Evolutionary conservation across 2,113 vertebrate genomes (phyloP).

Genomic region (Saguinus midas): DNA sequence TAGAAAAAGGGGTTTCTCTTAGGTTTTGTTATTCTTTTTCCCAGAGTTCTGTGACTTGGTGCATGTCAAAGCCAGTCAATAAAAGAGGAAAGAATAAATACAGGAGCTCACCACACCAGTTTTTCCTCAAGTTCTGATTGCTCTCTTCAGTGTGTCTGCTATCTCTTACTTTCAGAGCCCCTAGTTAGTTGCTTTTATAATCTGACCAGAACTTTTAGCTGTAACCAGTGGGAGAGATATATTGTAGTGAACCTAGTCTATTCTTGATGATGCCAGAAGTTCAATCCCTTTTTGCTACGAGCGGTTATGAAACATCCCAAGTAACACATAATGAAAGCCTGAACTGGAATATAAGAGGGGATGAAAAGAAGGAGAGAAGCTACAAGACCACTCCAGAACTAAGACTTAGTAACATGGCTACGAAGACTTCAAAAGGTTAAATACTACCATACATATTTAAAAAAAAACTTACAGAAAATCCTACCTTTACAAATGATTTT

Average conservation of each 20-base stretch:
- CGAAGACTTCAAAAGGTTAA: not conserved
- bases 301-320: not conserved
- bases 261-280: not conserved
- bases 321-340: not conserved
- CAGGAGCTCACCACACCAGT: not conserved
- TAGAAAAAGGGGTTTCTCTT: not conserved
- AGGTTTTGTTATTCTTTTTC: not conserved
- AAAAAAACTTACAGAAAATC: not conserved
- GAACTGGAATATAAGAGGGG: not conserved
- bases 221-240: not conserved
- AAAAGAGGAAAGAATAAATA: not conserved
- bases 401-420: not conserved
- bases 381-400: not conserved
- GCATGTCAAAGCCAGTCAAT: not conserved
- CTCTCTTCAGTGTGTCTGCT: not conserved
- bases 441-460: not conserved
- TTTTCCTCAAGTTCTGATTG: not conserved
- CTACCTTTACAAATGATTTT: not conserved
- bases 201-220: not conserved
- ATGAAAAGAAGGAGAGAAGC: not conserved
- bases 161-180: not conserved
- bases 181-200: not conserved
- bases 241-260: not conserved
- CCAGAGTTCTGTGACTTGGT: not conserved
- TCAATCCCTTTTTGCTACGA: not conserved